Percentiles rank a stretch among this genome's conserved stretches.
phyloP scores from a whole-genome alignment of 1,140 invertebrate genomes.

The Cherax destructor region DNA sequence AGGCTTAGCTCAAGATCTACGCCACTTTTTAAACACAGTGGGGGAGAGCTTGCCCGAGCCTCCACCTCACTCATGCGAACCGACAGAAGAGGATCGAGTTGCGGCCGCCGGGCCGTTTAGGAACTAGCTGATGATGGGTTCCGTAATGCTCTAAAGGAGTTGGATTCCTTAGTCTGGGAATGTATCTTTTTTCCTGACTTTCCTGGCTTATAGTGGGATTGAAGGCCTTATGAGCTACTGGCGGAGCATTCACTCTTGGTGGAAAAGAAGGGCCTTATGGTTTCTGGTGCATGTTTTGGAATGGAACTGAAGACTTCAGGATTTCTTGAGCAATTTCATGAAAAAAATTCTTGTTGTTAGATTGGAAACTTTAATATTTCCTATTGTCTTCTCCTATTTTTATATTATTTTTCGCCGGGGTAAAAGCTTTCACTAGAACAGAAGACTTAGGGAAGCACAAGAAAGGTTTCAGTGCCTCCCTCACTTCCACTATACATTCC shows the following conservation, averaged over 20 bases:
- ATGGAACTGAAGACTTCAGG: no score
- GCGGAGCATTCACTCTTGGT: neutral
- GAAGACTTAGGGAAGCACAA: no score
- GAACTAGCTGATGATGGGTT: slow-evolving; percentile 23
- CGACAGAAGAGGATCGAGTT: slow-evolving; percentile 43
- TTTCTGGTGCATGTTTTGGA: no score
- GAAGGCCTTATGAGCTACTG: neutral
- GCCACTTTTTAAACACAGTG: slow-evolving; percentile 19
- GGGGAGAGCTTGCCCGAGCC: neutral
- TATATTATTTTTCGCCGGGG: no score
- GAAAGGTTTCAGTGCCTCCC: no score
- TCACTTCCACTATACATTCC: no score
- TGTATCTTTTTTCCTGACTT: neutral
- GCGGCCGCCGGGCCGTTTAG: slow-evolving; percentile 23
- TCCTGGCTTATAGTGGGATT: neutral
- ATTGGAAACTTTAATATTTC: no score
- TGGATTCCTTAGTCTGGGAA: slow-evolving; percentile 39
- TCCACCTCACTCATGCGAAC: slow-evolving; percentile 32
- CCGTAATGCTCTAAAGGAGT: slow-evolving; percentile 44
- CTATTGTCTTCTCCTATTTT: no score
- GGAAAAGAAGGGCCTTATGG: no score
- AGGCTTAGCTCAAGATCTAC: neutral
- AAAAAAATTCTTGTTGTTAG: no score
- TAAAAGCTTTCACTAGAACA: no score
- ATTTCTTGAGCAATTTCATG: no score